These are phyloP conservation scores for Atta cephalotes DNA, from an alignment of 1,140 invertebrate genomes.

Conservation along the genomic window DNA sequence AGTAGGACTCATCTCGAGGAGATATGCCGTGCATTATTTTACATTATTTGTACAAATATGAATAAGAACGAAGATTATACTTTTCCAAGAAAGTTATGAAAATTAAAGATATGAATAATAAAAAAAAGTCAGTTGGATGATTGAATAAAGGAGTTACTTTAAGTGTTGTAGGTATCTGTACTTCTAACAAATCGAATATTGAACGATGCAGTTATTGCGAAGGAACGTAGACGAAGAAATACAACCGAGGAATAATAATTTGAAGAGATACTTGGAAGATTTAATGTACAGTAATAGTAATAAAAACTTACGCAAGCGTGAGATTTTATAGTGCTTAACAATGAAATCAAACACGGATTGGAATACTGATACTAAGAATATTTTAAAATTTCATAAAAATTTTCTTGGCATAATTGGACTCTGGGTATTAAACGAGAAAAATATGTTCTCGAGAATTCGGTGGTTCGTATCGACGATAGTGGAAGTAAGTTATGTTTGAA, in stretches of 20 bases:
- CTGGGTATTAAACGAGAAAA: constrained; percentile 18
- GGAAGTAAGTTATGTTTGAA: constrained; percentile 54
- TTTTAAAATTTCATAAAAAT: constrained; percentile 32
- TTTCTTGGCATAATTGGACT: constrained; percentile 27
- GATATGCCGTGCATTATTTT: background rate
- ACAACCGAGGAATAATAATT: background rate
- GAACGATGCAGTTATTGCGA: constrained; percentile 7
- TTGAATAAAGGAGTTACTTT: constrained; percentile 1
- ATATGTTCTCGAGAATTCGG: constrained; percentile 47
- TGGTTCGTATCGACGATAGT: constrained; percentile 53
- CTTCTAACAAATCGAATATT: constrained; percentile 20
- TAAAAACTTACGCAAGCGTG: background rate
- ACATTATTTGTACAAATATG: constrained; percentile 38
- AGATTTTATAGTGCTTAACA: background rate
- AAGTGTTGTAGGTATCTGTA: background rate
- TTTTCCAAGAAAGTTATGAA: constrained; percentile 11
- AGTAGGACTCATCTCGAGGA: background rate
- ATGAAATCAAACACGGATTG: background rate
- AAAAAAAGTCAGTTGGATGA: constrained; percentile 12
- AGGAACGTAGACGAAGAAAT: background rate
- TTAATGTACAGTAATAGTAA: background rate
- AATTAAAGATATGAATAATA: constrained; percentile 22
- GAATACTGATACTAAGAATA: constrained; percentile 11
- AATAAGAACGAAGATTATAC: background rate
- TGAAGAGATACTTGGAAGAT: background rate